These are phyloP conservation scores for Schizaphis graminum DNA, from an alignment of 2,888 invertebrate species.

Conservation along the genomic window DNA sequence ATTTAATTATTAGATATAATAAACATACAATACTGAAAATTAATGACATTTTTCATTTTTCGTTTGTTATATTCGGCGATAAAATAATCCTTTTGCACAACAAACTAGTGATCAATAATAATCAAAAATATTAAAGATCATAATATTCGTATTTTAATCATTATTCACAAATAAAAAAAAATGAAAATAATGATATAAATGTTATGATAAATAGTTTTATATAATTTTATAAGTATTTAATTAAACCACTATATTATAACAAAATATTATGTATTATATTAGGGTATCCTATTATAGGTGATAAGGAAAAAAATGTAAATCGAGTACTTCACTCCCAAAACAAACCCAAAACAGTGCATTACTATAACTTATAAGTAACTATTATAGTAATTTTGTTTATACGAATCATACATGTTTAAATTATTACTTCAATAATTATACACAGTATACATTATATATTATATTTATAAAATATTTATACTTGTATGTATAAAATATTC, in stretches of 20 bases:
- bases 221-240: background rate
- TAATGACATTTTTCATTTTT: background rate
- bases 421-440: background rate
- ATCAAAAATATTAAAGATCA: background rate
- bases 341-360: background rate
- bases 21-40: background rate
- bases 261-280: background rate
- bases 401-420: background rate
- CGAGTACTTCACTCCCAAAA: background rate
- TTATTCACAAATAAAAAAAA: background rate
- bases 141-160: background rate
- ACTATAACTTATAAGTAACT: background rate
- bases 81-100: background rate
- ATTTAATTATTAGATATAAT: background rate
- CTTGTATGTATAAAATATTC: too few relatives aligned
- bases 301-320: too few relatives aligned
- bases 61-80: background rate
- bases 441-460: background rate
- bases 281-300: background rate
- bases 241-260: background rate
- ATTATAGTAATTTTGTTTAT: background rate
- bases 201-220: background rate
- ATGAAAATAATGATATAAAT: background rate
- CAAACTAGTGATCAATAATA: background rate
- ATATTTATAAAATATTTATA: too few relatives aligned